phyloP scores from a whole-genome alignment of 2,113 vertebrate genomes.

The Crypturellus undulatus region DNA sequence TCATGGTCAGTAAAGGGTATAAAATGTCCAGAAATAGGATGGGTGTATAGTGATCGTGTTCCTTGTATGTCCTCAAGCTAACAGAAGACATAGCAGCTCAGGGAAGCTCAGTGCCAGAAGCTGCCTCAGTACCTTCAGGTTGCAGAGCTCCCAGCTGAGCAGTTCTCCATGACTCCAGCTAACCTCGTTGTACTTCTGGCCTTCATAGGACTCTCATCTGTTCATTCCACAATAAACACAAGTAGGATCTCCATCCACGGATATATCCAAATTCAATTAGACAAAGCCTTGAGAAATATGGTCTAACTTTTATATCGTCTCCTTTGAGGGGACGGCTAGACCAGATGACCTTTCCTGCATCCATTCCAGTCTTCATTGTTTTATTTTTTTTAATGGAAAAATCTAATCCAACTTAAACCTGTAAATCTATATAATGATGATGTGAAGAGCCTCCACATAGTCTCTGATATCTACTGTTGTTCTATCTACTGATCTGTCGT shows the following conservation, averaged over 20 bases:
- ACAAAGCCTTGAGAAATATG: neutral
- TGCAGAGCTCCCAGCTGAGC: neutral
- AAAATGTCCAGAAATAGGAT: neutral
- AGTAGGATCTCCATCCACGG: rapidly evolving
- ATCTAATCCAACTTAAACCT: neutral
- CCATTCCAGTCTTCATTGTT: neutral
- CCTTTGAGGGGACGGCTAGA: neutral
- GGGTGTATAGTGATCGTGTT: rapidly evolving
- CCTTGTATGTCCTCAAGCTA: neutral
- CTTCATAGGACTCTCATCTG: neutral
- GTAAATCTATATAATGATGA: neutral
- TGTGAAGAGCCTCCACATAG: neutral
- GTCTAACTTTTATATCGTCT: neutral
- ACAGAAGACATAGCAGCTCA: neutral
- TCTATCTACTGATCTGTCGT: neutral
- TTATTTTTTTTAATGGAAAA: neutral
- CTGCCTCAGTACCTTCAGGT: neutral
- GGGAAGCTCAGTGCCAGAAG: neutral
- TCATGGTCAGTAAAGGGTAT: neutral
- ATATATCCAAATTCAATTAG: neutral
- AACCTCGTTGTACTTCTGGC: neutral
- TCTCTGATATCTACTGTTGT: neutral
- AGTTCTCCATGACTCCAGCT: rapidly evolving
- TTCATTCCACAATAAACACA: neutral
- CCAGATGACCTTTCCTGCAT: neutral